Evolutionary conservation across 2,113 vertebrate species (phyloP), one percentile per base, ranked within the genome.

Genomic region (Otis tarda): DNA sequence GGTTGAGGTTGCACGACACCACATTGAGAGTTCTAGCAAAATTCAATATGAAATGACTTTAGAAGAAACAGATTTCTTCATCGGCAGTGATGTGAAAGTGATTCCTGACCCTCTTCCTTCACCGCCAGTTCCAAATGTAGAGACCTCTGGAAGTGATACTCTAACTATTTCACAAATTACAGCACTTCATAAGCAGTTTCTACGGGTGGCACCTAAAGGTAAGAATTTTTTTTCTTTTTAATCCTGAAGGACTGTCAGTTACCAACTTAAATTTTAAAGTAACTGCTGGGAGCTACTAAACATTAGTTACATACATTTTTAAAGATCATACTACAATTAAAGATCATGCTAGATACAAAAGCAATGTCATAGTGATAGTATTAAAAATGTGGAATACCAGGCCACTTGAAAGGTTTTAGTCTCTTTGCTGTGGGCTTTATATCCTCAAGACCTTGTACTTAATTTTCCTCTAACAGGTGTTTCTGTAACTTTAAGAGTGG

Each of bases 141-240:
- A 99, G 95, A 98, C 70, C 33, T 95, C 98, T 59, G 47, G 63
- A 65, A 77, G 93, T 33, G 97, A 94, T 65, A 96, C 94, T 4
- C 93, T 98, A 63, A 99, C 98, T n/a, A 92, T 99, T 17, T 87
- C 96, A 89, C 99, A 99, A 68, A 98, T 99, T 47, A 95, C 97
- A 79, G 89, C 63, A 10, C 96, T 99, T 82, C 96, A 97, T 77
- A 95, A 97, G 14, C 98, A 99, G 60, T 98, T 99, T 75, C 90
- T 93, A 85, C 95, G 95, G 21, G 87, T 98, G 41, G 98, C 98
- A 60, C 98, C 99, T 60, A 97, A 98, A 98, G 99, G 99, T 99
- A 97, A 71, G 95, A 76, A 73, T 13, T 63, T 5, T 18, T 60
- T 76, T 94, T 63, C 21, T 16, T 20, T 57, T 83, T 57, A 9